Evolutionary conservation across 2,113 vertebrate genomes (phyloP).

Genomic region (Cacatua alba): DNA sequence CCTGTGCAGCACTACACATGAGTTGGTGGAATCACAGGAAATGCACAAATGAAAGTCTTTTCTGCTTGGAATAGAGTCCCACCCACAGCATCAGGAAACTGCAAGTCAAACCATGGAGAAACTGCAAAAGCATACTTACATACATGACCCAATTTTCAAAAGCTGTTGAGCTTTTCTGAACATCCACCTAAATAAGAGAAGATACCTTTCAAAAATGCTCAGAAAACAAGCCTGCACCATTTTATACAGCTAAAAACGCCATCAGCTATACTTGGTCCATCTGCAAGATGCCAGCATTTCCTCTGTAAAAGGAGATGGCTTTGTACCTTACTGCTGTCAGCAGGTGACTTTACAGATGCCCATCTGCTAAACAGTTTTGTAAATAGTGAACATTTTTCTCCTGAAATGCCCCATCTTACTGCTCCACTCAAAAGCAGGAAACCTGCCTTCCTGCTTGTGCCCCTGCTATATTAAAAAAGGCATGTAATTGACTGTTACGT

Average conservation of each 20-base stretch:
- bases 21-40: not conserved
- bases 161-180: not conserved
- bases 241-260: not conserved
- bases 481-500: not conserved
- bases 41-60: not conserved
- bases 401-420: constrained; percentile 1
- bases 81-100: not conserved
- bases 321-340: not conserved
- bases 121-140: not conserved
- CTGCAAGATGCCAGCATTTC: not conserved
- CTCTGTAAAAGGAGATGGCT: not conserved
- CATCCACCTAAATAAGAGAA: not conserved
- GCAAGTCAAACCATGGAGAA: not conserved
- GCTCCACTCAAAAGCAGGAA: constrained; percentile 7
- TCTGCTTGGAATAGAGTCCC: not conserved
- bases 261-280: not conserved
- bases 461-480: not conserved
- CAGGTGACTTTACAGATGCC: not conserved
- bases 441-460: constrained; percentile 12
- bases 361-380: not conserved
- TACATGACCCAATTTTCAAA: not conserved
- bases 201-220: not conserved
- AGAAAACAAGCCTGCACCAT: not conserved
- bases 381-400: constrained; percentile 5
- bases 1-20: not conserved